A percentile compares a stretch with the other conserved stretches of the same genome.
Evolutionary conservation across 92 coral and sea anemone species (phyloP).

Genomic region (Micromussa lordhowensis): DNA sequence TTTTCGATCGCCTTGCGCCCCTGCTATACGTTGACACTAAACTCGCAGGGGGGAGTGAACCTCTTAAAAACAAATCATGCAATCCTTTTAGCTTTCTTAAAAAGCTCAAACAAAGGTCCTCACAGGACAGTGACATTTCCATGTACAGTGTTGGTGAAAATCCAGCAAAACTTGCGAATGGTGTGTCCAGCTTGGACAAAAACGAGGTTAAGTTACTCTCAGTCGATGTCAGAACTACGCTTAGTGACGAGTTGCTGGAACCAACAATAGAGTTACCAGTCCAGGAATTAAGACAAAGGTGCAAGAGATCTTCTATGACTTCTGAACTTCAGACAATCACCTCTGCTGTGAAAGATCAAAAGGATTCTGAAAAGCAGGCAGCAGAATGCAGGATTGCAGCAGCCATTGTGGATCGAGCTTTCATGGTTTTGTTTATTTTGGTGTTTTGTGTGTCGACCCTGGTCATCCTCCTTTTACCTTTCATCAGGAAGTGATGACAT

Average conservation of each 20-base stretch:
- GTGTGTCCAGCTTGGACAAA: not conserved
- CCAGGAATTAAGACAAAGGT: constrained; percentile 36
- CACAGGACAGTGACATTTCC: constrained; percentile 7
- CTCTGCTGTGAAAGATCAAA: constrained; percentile 59
- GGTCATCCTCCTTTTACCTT: constrained; percentile 66
- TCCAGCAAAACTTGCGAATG: not conserved
- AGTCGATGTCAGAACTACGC: not conserved
- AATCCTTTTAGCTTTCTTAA: constrained; percentile 21
- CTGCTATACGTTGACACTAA: constrained; percentile 32
- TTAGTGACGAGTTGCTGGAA: not conserved
- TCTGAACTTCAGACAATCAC: constrained; percentile 62
- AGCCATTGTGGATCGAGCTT: constrained; percentile 83
- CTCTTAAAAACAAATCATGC: constrained; percentile 6
- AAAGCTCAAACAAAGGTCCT: not conserved
- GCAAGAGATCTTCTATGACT: not conserved
- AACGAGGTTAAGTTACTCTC: not conserved
- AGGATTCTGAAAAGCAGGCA: constrained; percentile 51
- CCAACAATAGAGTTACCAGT: constrained; percentile 1
- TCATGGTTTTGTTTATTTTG: constrained; percentile 73
- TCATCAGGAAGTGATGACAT: constrained; percentile 4
- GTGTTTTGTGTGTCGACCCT: constrained; percentile 72
- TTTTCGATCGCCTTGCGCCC: constrained; percentile 75
- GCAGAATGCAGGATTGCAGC: constrained; percentile 81
- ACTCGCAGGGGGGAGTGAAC: not conserved
- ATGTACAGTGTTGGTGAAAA: constrained; percentile 24